These are phyloP conservation scores for Bombyx huttoni DNA, from an alignment of 2,888 invertebrate genomes.

Conservation along the genomic window DNA sequence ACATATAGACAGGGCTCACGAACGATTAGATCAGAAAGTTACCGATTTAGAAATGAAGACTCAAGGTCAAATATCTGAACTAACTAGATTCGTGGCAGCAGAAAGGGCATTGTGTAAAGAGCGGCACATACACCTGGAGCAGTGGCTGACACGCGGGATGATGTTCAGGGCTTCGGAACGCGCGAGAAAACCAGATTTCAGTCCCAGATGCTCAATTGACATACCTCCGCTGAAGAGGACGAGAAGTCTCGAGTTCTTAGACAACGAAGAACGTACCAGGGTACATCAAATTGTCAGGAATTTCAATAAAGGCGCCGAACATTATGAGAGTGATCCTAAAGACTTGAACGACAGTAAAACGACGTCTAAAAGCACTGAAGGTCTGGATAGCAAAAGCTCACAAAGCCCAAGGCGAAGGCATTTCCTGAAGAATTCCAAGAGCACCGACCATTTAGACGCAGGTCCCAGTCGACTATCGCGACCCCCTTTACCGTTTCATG, in stretches of 20 bases:
- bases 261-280: conserved; percentile 55
- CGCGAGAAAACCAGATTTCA: conserved; percentile 53
- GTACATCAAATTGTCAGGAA: conserved; percentile 46
- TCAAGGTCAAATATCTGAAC: conserved; percentile 78
- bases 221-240: conserved; percentile 76
- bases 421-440: conserved; percentile 48
- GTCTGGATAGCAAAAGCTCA: conserved; percentile 43
- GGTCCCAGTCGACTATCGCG: conserved; percentile 40
- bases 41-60: conserved; percentile 83
- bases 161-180: conserved; percentile 72
- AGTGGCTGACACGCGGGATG: conserved; percentile 77
- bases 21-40: conserved; percentile 84
- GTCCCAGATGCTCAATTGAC: conserved; percentile 66
- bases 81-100: conserved; percentile 77
- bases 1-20: conserved; percentile 84
- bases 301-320: conserved; percentile 49
- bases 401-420: conserved; percentile 42
- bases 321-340: conserved; percentile 51
- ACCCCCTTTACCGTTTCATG: conserved; percentile 29
- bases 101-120: conserved; percentile 76
- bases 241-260: conserved; percentile 78
- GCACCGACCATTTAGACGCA: conserved; percentile 55
- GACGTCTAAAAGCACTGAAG: conserved; percentile 69
- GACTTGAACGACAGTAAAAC: conserved; percentile 49
- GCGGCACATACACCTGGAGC: conserved; percentile 77